These are phyloP conservation scores for Uria aalge DNA, from an alignment of 2,113 vertebrate species.

Conservation along the genomic window DNA sequence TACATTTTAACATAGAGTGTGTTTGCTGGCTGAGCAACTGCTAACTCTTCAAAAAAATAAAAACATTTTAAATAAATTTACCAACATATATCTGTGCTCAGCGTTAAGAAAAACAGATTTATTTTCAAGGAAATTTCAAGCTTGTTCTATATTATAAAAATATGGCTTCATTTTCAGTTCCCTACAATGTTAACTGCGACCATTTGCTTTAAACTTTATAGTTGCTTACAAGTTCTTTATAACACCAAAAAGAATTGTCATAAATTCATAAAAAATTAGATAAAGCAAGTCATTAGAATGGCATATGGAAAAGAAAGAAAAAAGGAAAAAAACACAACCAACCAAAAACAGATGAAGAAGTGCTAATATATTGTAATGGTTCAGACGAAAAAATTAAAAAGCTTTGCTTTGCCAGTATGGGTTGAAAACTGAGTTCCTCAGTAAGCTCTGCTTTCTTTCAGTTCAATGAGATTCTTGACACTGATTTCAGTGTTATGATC, in stretches of 20 bases:
- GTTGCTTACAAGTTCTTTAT: not conserved
- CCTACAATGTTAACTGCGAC: not conserved
- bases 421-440: not conserved
- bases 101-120: not conserved
- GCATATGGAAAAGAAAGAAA: not conserved
- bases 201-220: not conserved
- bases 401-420: accelerated
- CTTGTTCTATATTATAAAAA: not conserved
- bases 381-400: not conserved
- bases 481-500: not conserved
- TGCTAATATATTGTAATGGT: not conserved
- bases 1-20: not conserved
- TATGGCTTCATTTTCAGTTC: not conserved
- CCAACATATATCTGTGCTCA: not conserved
- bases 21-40: not conserved
- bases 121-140: not conserved
- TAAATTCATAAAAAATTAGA: not conserved
- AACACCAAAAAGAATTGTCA: not conserved
- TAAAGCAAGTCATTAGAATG: not conserved
- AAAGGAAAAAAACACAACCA: not conserved
- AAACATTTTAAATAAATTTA: not conserved
- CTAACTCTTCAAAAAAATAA: not conserved
- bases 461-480: not conserved
- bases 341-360: not conserved
- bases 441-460: not conserved